A percentile compares a stretch with the other conserved stretches of the same genome.
These are phyloP conservation scores for Ophiothrix spiculata DNA, from an alignment of 35 echinoderm and acorn worm species.

Conservation along the genomic window DNA sequence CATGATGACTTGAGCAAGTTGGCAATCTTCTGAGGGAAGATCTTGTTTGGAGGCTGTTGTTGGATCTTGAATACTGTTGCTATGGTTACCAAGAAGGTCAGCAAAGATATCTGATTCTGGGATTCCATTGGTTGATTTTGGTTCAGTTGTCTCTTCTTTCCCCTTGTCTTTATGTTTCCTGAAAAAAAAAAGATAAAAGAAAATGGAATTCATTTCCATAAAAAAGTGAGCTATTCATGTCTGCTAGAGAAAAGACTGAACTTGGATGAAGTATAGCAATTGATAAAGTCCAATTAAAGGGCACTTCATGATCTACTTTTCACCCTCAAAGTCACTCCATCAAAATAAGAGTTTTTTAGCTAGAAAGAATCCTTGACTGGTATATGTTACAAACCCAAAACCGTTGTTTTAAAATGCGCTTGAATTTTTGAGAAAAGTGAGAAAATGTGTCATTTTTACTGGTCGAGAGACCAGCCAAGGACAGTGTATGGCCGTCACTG, in stretches of 20 bases:
- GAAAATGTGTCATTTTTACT: too few species aligned
- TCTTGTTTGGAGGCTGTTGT: neutral
- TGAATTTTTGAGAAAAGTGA: too few species aligned
- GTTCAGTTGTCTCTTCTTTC: neutral
- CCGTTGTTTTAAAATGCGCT: too few species aligned
- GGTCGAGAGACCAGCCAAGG: too few species aligned
- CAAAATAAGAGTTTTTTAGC: neutral
- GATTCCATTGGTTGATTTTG: neutral
- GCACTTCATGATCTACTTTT: neutral
- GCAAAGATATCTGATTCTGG: constrained; percentile 10
- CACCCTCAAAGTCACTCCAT: neutral
- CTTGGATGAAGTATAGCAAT: neutral
- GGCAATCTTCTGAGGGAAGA: neutral
- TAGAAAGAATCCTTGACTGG: too few species aligned
- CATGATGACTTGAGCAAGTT: neutral
- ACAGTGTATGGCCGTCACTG: too few species aligned
- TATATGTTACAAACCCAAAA: too few species aligned
- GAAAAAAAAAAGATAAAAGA: neutral
- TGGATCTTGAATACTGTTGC: neutral
- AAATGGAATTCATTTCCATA: neutral
- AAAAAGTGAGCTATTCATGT: too few species aligned
- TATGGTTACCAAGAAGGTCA: neutral
- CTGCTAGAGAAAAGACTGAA: neutral
- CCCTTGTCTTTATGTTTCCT: constrained; percentile 16
- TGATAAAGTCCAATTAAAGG: neutral